Conservation (phyloP, 2,113 vertebrate genomes). For the Pithys albifrons region DNA sequence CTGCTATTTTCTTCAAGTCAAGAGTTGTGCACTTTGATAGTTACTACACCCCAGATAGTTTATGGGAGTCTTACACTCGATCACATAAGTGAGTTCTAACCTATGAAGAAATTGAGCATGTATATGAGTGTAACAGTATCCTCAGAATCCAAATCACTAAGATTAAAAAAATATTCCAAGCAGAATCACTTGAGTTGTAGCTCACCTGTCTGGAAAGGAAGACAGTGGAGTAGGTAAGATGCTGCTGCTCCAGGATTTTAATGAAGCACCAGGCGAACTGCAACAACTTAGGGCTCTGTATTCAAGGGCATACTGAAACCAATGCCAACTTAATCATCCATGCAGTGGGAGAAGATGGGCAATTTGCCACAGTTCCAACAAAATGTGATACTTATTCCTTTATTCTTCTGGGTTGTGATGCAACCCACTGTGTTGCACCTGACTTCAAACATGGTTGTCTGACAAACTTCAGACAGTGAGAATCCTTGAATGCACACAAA, state of each 20-base stretch:
- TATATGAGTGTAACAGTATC: not conserved
- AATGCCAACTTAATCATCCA: not conserved
- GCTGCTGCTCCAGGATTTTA: not conserved
- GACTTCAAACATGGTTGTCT: not conserved
- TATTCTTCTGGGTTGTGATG: not conserved
- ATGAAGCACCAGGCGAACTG: not conserved
- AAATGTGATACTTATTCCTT: not conserved
- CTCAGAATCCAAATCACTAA: not conserved
- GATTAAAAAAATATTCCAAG: not conserved
- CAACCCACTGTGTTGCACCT: not conserved
- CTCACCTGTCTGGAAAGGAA: not conserved
- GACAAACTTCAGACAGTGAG: not conserved
- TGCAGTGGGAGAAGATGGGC: not conserved
- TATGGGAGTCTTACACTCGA: not conserved
- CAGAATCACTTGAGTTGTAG: not conserved
- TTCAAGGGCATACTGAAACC: not conserved
- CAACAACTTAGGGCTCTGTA: not conserved
- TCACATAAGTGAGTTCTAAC: not conserved
- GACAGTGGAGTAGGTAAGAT: rapidly evolving
- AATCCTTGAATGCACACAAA: not conserved
- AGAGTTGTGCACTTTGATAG: not conserved
- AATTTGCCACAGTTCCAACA: not conserved
- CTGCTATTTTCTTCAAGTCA: not conserved
- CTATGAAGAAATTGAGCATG: not conserved
- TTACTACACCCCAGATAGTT: not conserved